Percentiles rank a stretch among this genome's conserved stretches.
These are phyloP conservation scores for Lutjanus campechanus DNA, from an alignment of 2,797 vertebrate genomes.

Conservation along the genomic window DNA sequence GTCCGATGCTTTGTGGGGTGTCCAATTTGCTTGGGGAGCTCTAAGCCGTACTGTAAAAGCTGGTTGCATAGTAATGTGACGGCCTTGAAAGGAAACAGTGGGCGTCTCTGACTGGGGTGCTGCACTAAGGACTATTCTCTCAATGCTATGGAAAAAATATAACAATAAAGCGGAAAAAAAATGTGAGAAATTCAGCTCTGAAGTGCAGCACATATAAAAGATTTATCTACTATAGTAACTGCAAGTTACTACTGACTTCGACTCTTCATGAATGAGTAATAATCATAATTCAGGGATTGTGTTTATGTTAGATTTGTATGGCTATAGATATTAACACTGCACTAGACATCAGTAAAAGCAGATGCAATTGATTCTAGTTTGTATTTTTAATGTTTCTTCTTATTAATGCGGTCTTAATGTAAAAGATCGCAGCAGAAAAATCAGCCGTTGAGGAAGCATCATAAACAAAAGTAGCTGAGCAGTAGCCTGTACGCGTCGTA, in stretches of 20 bases:
- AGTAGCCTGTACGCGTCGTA: constrained; percentile 30
- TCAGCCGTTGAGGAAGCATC: constrained; percentile 33
- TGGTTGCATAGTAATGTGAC: constrained; percentile 71
- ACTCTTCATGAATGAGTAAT: constrained; percentile 54
- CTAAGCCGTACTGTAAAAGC: constrained; percentile 70
- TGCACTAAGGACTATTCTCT: constrained; percentile 27
- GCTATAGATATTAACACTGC: constrained; percentile 40
- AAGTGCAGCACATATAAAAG: constrained; percentile 23
- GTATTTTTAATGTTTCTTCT: constrained; percentile 45
- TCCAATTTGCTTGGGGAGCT: constrained; percentile 72
- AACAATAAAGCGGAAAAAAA: constrained; percentile 9
- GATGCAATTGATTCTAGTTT: constrained; percentile 18
- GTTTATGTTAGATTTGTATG: constrained; percentile 20
- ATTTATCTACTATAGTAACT: constrained; percentile 19
- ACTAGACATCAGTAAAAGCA: constrained; percentile 21
- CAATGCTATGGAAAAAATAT: not conserved
- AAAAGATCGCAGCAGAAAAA: constrained; percentile 18
- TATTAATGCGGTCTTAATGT: constrained; percentile 46
- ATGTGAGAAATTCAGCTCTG: constrained; percentile 37
- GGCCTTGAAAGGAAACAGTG: constrained; percentile 49
- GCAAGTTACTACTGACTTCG: constrained; percentile 1
- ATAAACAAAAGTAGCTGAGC: constrained; percentile 52
- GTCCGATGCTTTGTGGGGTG: constrained; percentile 65
- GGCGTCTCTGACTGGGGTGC: constrained; percentile 41
- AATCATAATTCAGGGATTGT: constrained; percentile 25